Conservation (phyloP, 2,113 vertebrate genomes). For the Pica pica region DNA sequence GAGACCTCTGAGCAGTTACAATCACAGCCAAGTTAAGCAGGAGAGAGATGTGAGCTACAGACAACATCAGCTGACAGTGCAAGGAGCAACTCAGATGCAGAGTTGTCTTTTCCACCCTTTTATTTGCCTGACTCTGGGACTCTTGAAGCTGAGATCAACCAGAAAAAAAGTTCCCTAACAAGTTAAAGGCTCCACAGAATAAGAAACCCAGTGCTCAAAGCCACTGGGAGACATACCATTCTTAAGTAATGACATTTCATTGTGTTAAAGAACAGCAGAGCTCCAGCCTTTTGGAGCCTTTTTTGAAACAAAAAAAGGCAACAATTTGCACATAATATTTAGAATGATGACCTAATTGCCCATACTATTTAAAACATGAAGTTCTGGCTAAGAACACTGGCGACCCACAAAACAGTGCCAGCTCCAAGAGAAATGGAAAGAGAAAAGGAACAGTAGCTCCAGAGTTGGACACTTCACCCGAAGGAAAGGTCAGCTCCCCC, state of each 20-base stretch:
- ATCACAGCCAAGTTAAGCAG: not conserved
- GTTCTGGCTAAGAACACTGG: not conserved
- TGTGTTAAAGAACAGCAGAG: not conserved
- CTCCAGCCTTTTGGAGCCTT: not conserved
- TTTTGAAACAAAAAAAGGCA: not conserved
- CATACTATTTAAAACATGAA: not conserved
- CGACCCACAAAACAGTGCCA: not conserved
- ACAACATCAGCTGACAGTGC: not conserved
- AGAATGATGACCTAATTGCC: not conserved
- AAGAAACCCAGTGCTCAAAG: not conserved
- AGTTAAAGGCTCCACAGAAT: not conserved
- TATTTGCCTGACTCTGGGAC: not conserved
- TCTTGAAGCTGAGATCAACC: not conserved
- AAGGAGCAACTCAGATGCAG: not conserved
- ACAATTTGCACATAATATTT: not conserved
- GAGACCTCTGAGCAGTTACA: not conserved
- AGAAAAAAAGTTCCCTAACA: not conserved
- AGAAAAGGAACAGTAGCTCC: not conserved
- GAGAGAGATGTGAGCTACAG: not conserved
- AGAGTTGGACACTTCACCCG: not conserved
- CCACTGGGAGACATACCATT: not conserved
- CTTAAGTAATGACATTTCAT: not conserved
- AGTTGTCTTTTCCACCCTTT: not conserved
- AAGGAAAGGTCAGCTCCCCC: slow-evolving; percentile 9
- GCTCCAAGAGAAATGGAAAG: not conserved